Evolutionary conservation across 2,888 invertebrate genomes (phyloP).

Genomic region (Drosophila subquinaria): DNA sequence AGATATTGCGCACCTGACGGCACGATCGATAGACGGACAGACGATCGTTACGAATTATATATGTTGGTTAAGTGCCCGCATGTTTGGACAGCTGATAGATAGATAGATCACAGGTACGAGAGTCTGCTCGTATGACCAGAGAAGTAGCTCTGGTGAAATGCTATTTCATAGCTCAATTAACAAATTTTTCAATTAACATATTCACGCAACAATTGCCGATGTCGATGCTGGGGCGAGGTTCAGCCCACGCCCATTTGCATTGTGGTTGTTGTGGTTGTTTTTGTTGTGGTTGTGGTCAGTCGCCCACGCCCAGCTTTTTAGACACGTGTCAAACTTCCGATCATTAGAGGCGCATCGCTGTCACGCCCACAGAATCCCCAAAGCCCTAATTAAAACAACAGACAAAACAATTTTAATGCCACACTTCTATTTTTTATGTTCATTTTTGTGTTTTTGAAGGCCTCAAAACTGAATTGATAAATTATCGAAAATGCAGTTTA

Average conservation of each 20-base stretch:
- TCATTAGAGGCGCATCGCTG: conserved; percentile 70
- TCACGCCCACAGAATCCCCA: conserved; percentile 58
- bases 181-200: conserved; percentile 80
- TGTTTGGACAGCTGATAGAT: conserved; percentile 54
- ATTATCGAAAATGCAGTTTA: conserved; percentile 74
- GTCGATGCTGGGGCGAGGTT: conserved; percentile 30
- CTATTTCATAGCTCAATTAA: conserved; percentile 66
- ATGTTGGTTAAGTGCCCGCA: conserved; percentile 70
- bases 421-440: conserved; percentile 41
- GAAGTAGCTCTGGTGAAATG: conserved; percentile 58
- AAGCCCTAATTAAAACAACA: conserved; percentile 74
- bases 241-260: conserved; percentile 44
- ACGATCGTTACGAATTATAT: conserved; percentile 64
- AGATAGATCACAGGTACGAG: neutral
- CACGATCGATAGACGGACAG: conserved; percentile 54
- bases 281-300: conserved; percentile 24
- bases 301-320: conserved; percentile 40
- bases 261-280: conserved; percentile 5
- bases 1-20: conserved; percentile 61
- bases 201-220: conserved; percentile 76
- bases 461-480: conserved; percentile 62
- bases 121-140: neutral
- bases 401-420: conserved; percentile 71
- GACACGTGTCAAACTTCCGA: conserved; percentile 80
- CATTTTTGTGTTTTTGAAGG: conserved; percentile 18